phyloP scores from a whole-genome alignment of 37 sponge, comb jelly and placozoan species.

The Petrosia ficiformis region DNA sequence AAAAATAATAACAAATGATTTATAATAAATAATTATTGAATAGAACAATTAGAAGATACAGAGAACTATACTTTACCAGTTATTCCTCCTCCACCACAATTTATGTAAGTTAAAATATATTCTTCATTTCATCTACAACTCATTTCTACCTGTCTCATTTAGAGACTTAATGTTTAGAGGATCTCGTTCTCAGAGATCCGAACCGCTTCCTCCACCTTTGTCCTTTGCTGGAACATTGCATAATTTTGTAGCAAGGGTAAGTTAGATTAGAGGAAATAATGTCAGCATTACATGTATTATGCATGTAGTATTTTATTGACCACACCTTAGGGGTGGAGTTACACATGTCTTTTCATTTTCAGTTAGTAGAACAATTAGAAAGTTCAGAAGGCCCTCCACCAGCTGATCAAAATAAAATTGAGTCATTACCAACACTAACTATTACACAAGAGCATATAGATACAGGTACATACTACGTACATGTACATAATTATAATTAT shows the following conservation, averaged over 20 bases:
- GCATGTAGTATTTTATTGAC: too few species aligned
- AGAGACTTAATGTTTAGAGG: background rate
- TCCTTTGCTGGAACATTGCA: too few species aligned
- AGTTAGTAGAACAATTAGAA: conserved; percentile 67
- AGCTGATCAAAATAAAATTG: conserved; percentile 69
- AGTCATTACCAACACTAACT: conserved; percentile 41
- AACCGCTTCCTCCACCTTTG: too few species aligned
- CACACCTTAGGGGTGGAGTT: too few species aligned
- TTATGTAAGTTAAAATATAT: background rate
- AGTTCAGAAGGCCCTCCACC: conserved; percentile 87
- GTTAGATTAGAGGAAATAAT: too few species aligned
- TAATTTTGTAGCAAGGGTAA: too few species aligned
- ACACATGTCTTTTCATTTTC: background rate
- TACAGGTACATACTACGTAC: background rate
- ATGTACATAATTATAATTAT: too few species aligned
- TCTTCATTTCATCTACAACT: background rate
- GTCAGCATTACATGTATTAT: too few species aligned
- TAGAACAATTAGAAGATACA: conserved; percentile 9
- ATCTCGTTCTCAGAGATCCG: background rate
- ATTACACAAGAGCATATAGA: background rate
- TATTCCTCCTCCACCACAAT: conserved; percentile 5
- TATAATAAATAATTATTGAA: background rate
- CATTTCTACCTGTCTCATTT: background rate
- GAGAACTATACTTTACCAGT: conserved; percentile 12
- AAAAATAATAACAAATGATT: background rate